Conservation (phyloP, 2,797 vertebrate genomes). For the Glossophaga mutica region DNA sequence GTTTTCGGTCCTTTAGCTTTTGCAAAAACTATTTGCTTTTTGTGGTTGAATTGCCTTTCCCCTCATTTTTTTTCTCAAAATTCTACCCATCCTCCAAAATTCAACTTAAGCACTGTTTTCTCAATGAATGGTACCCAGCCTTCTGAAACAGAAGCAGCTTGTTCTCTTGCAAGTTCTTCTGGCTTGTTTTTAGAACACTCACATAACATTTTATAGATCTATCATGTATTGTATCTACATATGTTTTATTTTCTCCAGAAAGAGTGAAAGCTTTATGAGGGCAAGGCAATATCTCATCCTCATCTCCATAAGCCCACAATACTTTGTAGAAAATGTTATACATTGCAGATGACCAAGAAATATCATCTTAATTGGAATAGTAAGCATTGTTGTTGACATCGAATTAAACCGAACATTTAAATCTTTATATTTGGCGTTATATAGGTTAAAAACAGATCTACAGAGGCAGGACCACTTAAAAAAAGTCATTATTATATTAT, state of each 20-base stretch:
- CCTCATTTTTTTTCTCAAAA: not conserved
- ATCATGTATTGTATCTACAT: not conserved
- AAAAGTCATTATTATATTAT: not conserved
- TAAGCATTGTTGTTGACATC: not conserved
- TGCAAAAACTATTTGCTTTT: not conserved
- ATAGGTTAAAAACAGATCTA: not conserved
- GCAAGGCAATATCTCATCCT: not conserved
- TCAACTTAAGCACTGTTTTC: not conserved
- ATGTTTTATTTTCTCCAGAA: not conserved
- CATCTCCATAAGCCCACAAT: not conserved
- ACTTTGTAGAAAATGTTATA: not conserved
- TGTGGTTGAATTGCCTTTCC: not conserved
- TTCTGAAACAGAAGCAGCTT: not conserved
- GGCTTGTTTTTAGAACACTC: not conserved
- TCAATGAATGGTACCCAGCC: not conserved
- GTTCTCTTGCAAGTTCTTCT: not conserved
- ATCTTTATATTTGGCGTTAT: not conserved
- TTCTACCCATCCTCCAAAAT: not conserved
- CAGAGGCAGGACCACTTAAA: not conserved
- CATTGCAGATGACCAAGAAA: not conserved
- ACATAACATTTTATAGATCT: not conserved
- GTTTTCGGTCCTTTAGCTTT: not conserved
- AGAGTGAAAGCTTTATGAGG: not conserved
- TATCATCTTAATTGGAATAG: not conserved
- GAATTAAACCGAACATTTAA: conserved; percentile 12